A percentile compares a stretch with the other conserved stretches of the same genome.
Conservation (phyloP, 2,888 invertebrate genomes). For the Seladonia tumulorum region DNA sequence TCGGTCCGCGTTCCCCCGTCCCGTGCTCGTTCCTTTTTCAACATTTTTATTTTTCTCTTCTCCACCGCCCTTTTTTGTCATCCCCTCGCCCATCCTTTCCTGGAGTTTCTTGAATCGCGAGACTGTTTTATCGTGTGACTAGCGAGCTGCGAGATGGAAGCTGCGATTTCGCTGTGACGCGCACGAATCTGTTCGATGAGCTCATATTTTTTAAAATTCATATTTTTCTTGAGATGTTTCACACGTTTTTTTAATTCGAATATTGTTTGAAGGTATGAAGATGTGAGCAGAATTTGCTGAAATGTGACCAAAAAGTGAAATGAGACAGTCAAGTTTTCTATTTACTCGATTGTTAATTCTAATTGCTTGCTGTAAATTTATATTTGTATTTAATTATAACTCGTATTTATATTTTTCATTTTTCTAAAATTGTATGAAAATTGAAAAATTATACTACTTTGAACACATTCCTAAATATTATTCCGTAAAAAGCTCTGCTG, state of each 20-base stretch:
- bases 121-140: background rate
- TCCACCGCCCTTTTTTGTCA: background rate
- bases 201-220: background rate
- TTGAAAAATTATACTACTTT: background rate
- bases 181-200: background rate
- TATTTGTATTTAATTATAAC: no score
- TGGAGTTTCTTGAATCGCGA: conserved; percentile 34
- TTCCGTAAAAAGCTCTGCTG: no score
- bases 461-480: background rate
- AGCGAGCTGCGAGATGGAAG: background rate
- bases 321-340: no score
- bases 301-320: no score
- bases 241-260: background rate
- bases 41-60: conserved; percentile 21
- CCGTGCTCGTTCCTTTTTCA: background rate
- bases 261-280: background rate
- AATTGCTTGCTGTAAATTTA: background rate
- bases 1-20: conserved; percentile 22
- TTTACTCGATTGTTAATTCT: background rate
- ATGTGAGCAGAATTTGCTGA: no score
- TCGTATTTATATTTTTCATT: no score
- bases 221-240: background rate
- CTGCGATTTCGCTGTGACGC: background rate
- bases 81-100: background rate
- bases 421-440: background rate